phyloP scores from a whole-genome alignment of 2,888 invertebrate species.

The Hemistola chrysoprasaria region DNA sequence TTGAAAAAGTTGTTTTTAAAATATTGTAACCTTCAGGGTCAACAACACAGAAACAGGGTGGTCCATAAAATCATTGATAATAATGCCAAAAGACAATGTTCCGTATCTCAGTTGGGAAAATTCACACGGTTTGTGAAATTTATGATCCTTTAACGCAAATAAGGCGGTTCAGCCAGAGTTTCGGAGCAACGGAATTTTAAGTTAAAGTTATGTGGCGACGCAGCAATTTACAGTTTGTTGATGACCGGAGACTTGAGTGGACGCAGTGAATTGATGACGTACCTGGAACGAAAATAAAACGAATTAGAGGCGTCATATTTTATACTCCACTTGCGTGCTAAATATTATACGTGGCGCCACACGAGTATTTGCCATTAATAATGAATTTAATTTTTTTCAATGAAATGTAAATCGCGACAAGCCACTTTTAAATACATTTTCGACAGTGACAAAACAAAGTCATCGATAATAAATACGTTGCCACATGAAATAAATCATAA shows the following conservation, averaged over 20 bases:
- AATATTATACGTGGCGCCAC: no score
- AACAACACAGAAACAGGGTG: conserved; percentile 17
- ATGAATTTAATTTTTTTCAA: no score
- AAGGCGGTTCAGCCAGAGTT: conserved; percentile 27
- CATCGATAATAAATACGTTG: no score
- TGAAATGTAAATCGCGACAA: no score
- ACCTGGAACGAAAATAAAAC: conserved; percentile 31
- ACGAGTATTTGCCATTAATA: no score
- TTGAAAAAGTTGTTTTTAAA: no score
- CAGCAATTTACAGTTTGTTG: conserved; percentile 13
- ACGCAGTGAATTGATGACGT: conserved; percentile 20
- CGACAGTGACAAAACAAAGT: no score
- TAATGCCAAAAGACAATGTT: conserved; percentile 29
- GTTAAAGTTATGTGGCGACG: conserved; percentile 26
- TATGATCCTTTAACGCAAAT: conserved; percentile 54
- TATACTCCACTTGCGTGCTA: no score
- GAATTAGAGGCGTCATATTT: conserved; percentile 20
- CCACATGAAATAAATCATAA: neutral
- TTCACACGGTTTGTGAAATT: conserved; percentile 52
- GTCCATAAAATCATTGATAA: conserved; percentile 33
- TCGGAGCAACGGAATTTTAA: conserved; percentile 39
- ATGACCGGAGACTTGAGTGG: conserved; percentile 3
- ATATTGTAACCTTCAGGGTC: conserved; percentile 17
- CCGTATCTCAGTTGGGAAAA: conserved; percentile 24
- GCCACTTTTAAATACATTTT: no score